Conservation (phyloP, 1,140 invertebrate species). For the Hypsibius dujardini region DNA sequence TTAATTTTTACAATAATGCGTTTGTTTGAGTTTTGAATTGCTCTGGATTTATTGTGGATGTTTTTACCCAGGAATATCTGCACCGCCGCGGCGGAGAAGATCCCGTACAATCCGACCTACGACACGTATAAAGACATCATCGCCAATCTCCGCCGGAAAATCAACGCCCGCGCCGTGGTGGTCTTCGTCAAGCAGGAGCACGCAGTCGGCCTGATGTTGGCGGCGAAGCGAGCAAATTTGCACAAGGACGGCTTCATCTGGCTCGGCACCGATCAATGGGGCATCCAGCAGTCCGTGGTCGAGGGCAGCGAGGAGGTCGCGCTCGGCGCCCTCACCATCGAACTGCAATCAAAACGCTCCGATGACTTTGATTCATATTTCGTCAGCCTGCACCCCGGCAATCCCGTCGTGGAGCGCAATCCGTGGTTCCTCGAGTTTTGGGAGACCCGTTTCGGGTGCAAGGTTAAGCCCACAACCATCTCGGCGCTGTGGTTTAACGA, state of each 20-base stretch:
- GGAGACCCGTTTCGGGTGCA: slow-evolving; percentile 45
- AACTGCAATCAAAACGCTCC: slow-evolving; percentile 43
- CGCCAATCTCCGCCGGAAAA: slow-evolving; percentile 40
- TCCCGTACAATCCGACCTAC: slow-evolving; percentile 39
- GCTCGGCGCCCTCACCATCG: slow-evolving; percentile 55
- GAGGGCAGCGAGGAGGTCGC: slow-evolving; percentile 50
- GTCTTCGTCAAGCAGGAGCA: slow-evolving; percentile 52
- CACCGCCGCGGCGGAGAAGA: slow-evolving; percentile 51
- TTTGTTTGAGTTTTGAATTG: too few species aligned
- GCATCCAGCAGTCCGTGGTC: slow-evolving; percentile 49
- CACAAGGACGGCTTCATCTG: slow-evolving; percentile 39
- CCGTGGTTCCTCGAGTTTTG: slow-evolving; percentile 65
- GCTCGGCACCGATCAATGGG: slow-evolving; percentile 59
- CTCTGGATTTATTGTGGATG: too few species aligned
- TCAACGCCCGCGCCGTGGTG: slow-evolving; percentile 45
- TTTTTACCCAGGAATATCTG: slow-evolving; percentile 43
- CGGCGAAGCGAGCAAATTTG: slow-evolving; percentile 32
- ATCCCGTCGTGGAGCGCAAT: slow-evolving; percentile 39
- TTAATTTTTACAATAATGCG: too few species aligned
- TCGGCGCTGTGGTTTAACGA: slow-evolving; percentile 21
- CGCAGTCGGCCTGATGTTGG: slow-evolving; percentile 36
- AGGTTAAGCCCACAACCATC: slow-evolving; percentile 27
- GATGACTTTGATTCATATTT: slow-evolving; percentile 50
- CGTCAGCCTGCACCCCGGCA: slow-evolving; percentile 42
- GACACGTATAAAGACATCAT: slow-evolving; percentile 45